Evolutionary conservation across 35 echinoderm and acorn worm species (phyloP).

Genomic region (Lytechinus variegatus): DNA sequence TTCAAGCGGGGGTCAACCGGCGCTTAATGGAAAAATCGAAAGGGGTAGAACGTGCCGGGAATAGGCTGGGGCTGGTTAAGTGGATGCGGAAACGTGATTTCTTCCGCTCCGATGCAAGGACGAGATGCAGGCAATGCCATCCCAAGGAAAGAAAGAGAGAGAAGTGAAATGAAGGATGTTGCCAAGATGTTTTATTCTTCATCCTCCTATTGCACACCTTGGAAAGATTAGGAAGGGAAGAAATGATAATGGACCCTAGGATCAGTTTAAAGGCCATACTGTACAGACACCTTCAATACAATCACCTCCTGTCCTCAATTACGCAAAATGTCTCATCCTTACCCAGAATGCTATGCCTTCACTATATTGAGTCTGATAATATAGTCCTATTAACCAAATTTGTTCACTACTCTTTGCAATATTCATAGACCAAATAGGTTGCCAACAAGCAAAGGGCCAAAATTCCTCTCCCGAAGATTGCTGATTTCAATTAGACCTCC

Average conservation of each 20-base stretch:
- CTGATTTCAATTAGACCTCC: no score
- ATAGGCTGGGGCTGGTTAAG: conserved; percentile 16
- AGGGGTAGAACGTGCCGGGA: background rate
- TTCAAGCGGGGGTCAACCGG: background rate
- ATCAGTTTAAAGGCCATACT: background rate
- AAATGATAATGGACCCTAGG: background rate
- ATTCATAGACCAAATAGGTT: no score
- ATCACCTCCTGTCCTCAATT: no score
- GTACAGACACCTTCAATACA: no score
- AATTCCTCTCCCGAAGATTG: no score
- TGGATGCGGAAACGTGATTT: conserved; percentile 17
- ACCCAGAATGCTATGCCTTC: no score
- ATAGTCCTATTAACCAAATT: no score
- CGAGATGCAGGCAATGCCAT: background rate
- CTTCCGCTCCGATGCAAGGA: background rate
- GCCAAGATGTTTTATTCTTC: conserved; percentile 1
- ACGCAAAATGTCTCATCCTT: no score
- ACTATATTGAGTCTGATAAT: no score
- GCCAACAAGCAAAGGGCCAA: no score
- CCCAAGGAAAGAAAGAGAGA: background rate
- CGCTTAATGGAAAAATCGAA: conserved; percentile 40
- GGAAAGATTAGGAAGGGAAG: background rate
- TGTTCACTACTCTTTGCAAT: no score
- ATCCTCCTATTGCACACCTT: background rate
- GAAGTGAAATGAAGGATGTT: background rate